These are phyloP conservation scores for Toxostoma redivivum DNA, from an alignment of 2,113 vertebrate genomes.

Conservation along the genomic window DNA sequence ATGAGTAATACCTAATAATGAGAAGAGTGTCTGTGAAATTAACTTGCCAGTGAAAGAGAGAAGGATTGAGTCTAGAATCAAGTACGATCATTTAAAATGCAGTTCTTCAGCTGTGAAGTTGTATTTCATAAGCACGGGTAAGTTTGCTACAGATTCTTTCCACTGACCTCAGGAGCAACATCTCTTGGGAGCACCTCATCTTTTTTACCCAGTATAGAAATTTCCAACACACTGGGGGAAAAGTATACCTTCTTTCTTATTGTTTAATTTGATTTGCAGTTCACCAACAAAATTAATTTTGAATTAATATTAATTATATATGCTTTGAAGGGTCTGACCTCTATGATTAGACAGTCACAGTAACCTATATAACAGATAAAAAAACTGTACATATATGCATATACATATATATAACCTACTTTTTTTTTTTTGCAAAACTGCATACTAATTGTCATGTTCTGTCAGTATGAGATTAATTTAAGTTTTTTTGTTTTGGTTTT, in stretches of 20 bases:
- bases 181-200: not conserved
- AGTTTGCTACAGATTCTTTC: not conserved
- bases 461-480: not conserved
- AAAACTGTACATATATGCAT: not conserved
- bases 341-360: not conserved
- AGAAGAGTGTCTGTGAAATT: slow-evolving; percentile 34
- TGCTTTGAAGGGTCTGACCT: not conserved
- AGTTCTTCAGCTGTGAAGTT: not conserved
- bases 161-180: not conserved
- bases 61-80: not conserved
- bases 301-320: not conserved
- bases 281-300: not conserved
- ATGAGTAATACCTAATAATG: slow-evolving; percentile 31
- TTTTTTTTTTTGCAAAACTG: not conserved
- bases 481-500: no score
- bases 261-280: not conserved
- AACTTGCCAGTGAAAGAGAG: not conserved
- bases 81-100: not conserved
- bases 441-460: not conserved
- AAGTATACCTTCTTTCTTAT: not conserved
- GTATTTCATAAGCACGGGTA: not conserved
- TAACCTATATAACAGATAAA: not conserved
- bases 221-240: not conserved
- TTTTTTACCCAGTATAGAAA: not conserved
- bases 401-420: not conserved